Evolutionary conservation across 1,140 invertebrate genomes (phyloP), one percentile per base, ranked within the genome.

Genomic region (Lutraria rhynchaena): DNA sequence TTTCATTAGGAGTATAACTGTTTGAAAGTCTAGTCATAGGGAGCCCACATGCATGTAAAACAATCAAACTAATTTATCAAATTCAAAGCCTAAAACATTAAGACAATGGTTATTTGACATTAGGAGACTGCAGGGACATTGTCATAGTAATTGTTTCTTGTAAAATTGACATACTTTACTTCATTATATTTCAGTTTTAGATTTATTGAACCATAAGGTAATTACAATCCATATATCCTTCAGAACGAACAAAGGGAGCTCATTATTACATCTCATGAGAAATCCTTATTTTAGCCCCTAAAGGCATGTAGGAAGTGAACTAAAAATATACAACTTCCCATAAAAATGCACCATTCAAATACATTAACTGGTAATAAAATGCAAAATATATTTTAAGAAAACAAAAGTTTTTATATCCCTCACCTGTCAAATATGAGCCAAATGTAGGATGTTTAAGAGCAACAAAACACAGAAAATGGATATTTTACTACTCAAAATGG

Each of bases 211-310:
- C n/a, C 58, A 60, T 13, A 61, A 17, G 44, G 41, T 76, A 63
- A 63, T 76, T 76, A 76, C 60, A 53, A 76, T 76, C 74, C 74
- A 76, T 74, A 74, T 74, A 74, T 74, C 71, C 60, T 46, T 46
- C 24, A 29, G 2, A 24, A 15, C 24, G 24, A 74, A 74, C 71
- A 74, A 74, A 58, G 55, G 51, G 44, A 71, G 60, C 24, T 58
- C 55, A 74, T 60, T 74, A 74, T 53, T 41, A 65, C n/a, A 35
- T 19, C 35, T 41, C 41, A 55, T 53, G 24, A 44, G 27, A 49
- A 3, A 27, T 11, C 35, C 35, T n/a, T n/a, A n/a, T 51, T 46
- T 29, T 29, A 11, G 31, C 24, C 69, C 69, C 69, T 57, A 9
- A 53, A 55, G 69, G 55, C 49, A 71, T 35, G 4, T 11, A 65